A percentile compares a stretch with the other conserved stretches of the same genome.
Conservation (phyloP, 2,113 vertebrate species). For the Ginglymostoma cirratum region DNA sequence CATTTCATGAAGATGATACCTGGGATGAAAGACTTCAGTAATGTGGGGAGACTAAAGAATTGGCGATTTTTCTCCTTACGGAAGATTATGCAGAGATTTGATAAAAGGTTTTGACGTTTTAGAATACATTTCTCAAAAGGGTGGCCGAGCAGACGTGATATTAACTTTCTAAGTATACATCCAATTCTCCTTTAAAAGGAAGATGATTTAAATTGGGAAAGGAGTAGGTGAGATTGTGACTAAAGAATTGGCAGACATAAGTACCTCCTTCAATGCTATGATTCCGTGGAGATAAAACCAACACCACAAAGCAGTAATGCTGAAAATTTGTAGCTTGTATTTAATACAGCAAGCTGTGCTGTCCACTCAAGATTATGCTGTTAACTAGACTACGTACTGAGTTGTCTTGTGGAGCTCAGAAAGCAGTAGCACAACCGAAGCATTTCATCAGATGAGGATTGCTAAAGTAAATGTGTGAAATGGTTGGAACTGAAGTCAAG, state of each 20-base stretch:
- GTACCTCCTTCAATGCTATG: neutral
- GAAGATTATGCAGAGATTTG: neutral
- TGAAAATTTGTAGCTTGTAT: neutral
- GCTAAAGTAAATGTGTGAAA: neutral
- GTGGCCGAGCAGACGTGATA: neutral
- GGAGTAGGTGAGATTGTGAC: neutral
- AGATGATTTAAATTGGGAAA: neutral
- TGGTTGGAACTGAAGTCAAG: neutral
- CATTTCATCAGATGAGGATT: neutral
- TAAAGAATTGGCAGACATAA: neutral
- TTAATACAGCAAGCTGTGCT: neutral
- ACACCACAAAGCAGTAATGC: neutral
- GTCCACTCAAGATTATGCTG: neutral
- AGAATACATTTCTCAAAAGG: neutral
- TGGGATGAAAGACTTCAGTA: neutral
- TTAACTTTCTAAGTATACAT: neutral
- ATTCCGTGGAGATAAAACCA: neutral
- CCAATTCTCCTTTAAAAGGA: neutral
- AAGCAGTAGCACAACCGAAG: neutral
- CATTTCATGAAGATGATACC: neutral
- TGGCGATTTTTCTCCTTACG: neutral
- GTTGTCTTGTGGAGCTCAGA: neutral
- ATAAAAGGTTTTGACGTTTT: neutral
- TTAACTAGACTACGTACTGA: neutral
- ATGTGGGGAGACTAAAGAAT: neutral